A percentile compares a stretch with the other conserved stretches of the same genome.
These are phyloP conservation scores for Ochropleura plecta DNA, from an alignment of 2,888 invertebrate genomes.

Conservation along the genomic window DNA sequence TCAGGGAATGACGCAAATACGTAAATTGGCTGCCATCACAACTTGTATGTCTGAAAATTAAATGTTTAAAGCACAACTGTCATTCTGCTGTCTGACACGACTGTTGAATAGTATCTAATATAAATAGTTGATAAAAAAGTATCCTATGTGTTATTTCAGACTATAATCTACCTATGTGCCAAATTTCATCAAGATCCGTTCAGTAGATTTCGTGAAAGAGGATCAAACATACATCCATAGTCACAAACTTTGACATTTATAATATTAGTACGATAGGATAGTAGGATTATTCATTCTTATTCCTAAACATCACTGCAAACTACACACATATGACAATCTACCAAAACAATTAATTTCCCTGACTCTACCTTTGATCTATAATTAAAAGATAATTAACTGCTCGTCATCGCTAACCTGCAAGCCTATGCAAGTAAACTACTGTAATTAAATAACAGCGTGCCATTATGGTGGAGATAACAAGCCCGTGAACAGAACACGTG, in stretches of 20 bases:
- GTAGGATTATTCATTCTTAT: too few species aligned
- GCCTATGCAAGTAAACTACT: conserved; percentile 36
- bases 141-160: too few species aligned
- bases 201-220: too few species aligned
- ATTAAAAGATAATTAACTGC: conserved; percentile 42
- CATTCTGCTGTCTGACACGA: too few species aligned
- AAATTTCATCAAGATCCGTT: too few species aligned
- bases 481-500: conserved; percentile 49
- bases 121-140: too few species aligned
- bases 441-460: conserved; percentile 52
- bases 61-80: not conserved
- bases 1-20: not conserved
- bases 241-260: too few species aligned
- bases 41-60: not conserved
- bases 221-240: too few species aligned
- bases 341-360: conserved; percentile 13
- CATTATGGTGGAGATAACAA: conserved; percentile 45
- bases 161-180: too few species aligned
- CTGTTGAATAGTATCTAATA: too few species aligned
- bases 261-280: too few species aligned
- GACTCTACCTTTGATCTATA: conserved; percentile 29
- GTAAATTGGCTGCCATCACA: not conserved
- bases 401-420: conserved; percentile 34
- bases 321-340: not conserved
- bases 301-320: not conserved